Conservation (phyloP, 2,888 invertebrate species). For the Nephrotoma appendiculata region DNA sequence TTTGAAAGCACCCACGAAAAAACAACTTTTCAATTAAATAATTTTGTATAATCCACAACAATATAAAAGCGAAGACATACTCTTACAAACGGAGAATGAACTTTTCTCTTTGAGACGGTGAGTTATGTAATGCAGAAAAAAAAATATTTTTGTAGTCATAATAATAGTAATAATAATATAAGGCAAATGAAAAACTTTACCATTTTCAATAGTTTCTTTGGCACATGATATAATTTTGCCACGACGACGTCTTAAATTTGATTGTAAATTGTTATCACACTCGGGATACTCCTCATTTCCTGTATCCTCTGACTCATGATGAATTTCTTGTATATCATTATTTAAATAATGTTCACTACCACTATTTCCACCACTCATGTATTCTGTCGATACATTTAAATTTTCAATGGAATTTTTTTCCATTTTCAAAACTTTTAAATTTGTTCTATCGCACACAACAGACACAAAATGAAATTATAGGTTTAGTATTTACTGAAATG, state of each 20-base stretch:
- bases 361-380: neutral
- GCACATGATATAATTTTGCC: constrained; percentile 34
- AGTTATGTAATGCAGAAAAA: neutral
- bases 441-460: neutral
- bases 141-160: neutral
- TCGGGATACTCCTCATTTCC: constrained; percentile 25
- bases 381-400: neutral
- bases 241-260: constrained; percentile 31
- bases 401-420: neutral
- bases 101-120: neutral
- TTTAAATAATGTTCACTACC: neutral
- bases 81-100: neutral
- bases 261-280: constrained; percentile 28
- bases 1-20: neutral
- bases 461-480: neutral
- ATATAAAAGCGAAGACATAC: no score
- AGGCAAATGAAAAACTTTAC: constrained; percentile 15
- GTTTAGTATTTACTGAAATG: neutral
- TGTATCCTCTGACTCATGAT: constrained; percentile 10
- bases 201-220: constrained; percentile 34
- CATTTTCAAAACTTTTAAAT: neutral
- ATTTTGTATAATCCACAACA: neutral
- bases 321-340: neutral
- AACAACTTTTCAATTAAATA: neutral
- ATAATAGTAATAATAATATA: neutral